Evolutionary conservation across 2,113 vertebrate genomes (phyloP).

Genomic region (Ptilorrhoa leucosticta): DNA sequence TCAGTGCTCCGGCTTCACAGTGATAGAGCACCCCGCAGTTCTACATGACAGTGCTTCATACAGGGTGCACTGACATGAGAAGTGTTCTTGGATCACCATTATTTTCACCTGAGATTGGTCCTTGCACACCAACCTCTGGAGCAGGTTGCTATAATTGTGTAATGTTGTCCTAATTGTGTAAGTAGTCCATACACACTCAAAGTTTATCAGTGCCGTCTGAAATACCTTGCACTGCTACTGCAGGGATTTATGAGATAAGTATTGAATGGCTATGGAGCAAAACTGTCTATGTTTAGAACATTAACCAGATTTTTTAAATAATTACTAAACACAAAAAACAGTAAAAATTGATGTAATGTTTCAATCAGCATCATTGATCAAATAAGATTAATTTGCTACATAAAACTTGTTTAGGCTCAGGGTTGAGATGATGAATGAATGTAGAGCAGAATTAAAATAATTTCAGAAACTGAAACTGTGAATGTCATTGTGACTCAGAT

Average conservation of each 20-base stretch:
- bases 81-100: not conserved
- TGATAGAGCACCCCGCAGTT: fast-evolving
- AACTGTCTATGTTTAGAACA: not conserved
- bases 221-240: not conserved
- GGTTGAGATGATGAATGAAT: not conserved
- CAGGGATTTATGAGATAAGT: not conserved
- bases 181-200: not conserved
- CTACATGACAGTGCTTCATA: not conserved
- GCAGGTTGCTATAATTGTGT: not conserved
- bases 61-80: not conserved
- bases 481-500: not conserved
- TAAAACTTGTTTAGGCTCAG: not conserved
- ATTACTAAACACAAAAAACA: not conserved
- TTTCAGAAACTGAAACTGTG: not conserved
- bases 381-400: not conserved
- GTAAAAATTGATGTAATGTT: not conserved
- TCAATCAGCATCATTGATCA: not conserved
- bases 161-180: not conserved
- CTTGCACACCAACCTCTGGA: not conserved
- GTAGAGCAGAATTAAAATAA: not conserved
- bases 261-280: not conserved
- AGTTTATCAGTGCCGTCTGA: not conserved
- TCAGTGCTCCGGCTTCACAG: not conserved
- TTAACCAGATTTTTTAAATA: not conserved
- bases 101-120: not conserved